Evolutionary conservation across 2,113 vertebrate species (phyloP).

Genomic region (Tachuris rubrigastra): DNA sequence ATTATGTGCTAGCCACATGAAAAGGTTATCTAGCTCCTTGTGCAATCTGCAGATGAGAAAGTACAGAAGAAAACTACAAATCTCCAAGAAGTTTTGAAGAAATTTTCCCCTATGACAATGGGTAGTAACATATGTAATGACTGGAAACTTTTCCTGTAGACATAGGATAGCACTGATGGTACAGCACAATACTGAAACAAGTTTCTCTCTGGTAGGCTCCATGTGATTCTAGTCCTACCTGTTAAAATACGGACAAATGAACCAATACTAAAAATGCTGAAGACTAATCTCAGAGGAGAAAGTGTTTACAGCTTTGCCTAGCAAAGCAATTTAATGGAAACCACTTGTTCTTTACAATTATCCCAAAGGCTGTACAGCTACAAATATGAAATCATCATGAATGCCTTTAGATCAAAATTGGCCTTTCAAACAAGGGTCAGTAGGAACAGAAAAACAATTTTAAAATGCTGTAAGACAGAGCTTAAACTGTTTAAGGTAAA

Average conservation of each 20-base stretch:
- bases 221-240: not conserved
- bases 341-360: not conserved
- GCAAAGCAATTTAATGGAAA: not conserved
- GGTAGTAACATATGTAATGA: not conserved
- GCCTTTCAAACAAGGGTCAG: not conserved
- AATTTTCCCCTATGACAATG: not conserved
- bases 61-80: not conserved
- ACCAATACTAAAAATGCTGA: not conserved
- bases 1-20: not conserved
- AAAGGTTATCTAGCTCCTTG: not conserved
- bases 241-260: not conserved
- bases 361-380: not conserved
- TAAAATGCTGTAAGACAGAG: not conserved
- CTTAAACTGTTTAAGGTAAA: not conserved
- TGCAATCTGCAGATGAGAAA: not conserved
- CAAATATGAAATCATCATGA: not conserved
- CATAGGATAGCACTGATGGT: not conserved
- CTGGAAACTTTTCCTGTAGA: not conserved
- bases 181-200: not conserved
- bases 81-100: not conserved
- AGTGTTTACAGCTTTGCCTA: not conserved
- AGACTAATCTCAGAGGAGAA: not conserved
- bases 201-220: not conserved
- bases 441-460: not conserved
- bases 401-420: not conserved